Conservation (phyloP, 2,113 vertebrate species). For the Dromaius novaehollandiae region DNA sequence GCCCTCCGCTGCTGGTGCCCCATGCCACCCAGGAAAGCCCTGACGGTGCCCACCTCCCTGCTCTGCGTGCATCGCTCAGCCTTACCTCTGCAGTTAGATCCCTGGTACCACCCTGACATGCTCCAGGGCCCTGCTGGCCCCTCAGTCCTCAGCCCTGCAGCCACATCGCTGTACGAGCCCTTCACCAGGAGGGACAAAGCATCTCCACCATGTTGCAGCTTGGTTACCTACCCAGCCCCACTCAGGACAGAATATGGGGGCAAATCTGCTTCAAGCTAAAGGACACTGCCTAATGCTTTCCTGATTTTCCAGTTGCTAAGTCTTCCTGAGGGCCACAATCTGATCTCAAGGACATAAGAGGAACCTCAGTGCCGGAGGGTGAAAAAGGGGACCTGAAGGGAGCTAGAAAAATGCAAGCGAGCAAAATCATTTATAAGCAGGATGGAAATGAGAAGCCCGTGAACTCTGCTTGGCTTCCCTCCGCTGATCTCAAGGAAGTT, state of each 20-base stretch:
- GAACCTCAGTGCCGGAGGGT: not conserved
- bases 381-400: not conserved
- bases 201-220: rapidly evolving
- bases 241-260: not conserved
- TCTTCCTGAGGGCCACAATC: not conserved
- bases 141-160: not conserved
- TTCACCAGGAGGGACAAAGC: not conserved
- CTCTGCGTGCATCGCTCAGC: not conserved
- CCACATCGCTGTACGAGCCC: rapidly evolving
- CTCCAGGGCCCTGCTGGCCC: rapidly evolving
- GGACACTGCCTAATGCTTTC: not conserved
- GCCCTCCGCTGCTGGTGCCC: too few relatives aligned
- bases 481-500: not conserved
- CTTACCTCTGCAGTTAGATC: rapidly evolving
- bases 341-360: not conserved
- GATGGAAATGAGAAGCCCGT: too few relatives aligned
- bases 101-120: not conserved
- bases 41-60: rapidly evolving
- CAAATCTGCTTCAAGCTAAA: not conserved
- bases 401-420: not conserved
- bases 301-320: not conserved
- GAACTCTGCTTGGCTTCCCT: not conserved
- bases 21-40: rapidly evolving
- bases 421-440: rapidly evolving
- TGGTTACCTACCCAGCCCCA: too few relatives aligned